Evolutionary conservation across 1,140 invertebrate genomes (phyloP), one percentile per base, ranked within the genome.

Genomic region (Myzus persicae): DNA sequence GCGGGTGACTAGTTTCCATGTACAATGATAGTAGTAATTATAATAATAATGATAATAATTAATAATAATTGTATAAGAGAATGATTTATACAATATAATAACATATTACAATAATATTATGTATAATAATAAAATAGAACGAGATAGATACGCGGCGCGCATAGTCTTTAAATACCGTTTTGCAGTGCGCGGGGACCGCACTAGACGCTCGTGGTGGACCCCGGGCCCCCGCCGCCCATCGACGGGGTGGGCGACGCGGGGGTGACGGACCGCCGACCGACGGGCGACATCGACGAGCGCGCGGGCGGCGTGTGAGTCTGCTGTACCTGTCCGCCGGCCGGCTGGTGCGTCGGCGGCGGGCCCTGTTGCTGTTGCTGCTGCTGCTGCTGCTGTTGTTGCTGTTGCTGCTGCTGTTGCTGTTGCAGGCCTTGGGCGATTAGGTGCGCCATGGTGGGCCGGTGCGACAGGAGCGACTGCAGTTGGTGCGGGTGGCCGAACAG

Each of bases 371-470:
- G 90, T 26, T 88, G 90, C 67, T 94, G 87, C 88, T 93, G 51
- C 91, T 93, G 87, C 20, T 94, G 94, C 38, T 94, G 94, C 85
- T 94, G 94, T 90, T 95, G 94, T 93, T 94, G 87, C 90, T 92
- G 48, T n/a, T n/a, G n/a, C n/a, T n/a, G 42, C 89, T 93, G 85
- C 93, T 94, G 46, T 94, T 94, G 91, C 24, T 88, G 76, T 8
- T 87, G 93, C 26, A 93, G 89, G 36, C 93, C 94, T 36, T 93
- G 90, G 22, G 94, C 93, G 24, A 93, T 94, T 54, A 94, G 89
- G 54, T 93, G 91, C 20, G 94, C 93, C 94, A 94, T 94, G 44
- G 94, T 94, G 84, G 94, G 94, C 59, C 94, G 94, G 82, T 91
- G 93, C 44, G 91, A 93, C 36, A 94, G 93, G 24, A 94, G 94